Percentiles rank a stretch among this genome's conserved stretches.
Conservation (phyloP, 2,113 vertebrate species). For the Oryctolagus cuniculus region mOryCun1.1 NC_091453.1:52072001-52072500, state of each 20-base stretch:
- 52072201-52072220: constrained; percentile 32
- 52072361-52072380: background rate
- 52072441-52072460: constrained; percentile 54
- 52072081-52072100: constrained; percentile 37
- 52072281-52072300: background rate
- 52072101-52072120: constrained; percentile 35
- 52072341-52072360: constrained; percentile 8
- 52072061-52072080: background rate
- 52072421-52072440: constrained; percentile 63
- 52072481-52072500: constrained; percentile 65
- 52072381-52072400: constrained; percentile 19
- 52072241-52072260: background rate
- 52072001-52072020: constrained; percentile 5
- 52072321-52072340: background rate
- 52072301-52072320: background rate
- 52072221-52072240: background rate
- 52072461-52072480: constrained; percentile 69
- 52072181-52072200: constrained; percentile 31
- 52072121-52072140: background rate
- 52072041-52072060: constrained; percentile 29
- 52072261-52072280: background rate
- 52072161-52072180: background rate
- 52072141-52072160: background rate
- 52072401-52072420: constrained; percentile 27
- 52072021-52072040: background rate